Evolutionary conservation across 2,888 invertebrate species (phyloP).

Genomic region (Pammene fasciana): DNA sequence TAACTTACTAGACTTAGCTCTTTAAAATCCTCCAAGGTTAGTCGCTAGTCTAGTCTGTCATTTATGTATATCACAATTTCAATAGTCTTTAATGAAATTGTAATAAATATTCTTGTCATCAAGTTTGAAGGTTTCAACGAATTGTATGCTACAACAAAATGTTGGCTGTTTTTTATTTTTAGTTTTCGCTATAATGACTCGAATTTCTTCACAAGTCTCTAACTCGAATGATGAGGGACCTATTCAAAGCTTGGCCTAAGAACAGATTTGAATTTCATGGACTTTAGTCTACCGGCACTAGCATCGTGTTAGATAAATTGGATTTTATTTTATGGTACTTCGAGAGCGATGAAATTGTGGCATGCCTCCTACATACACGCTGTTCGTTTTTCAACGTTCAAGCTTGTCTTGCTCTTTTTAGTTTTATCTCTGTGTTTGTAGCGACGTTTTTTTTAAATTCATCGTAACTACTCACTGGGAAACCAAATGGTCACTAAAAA

Average conservation of each 20-base stretch:
- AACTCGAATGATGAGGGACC: background rate
- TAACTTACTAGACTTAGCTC: no score
- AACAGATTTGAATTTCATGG: background rate
- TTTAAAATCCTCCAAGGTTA: no score
- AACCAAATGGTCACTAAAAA: no score
- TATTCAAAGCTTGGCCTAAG: no score
- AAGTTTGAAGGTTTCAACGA: no score
- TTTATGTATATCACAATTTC: no score
- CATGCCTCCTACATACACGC: background rate
- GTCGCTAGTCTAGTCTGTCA: no score
- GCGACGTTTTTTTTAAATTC: background rate
- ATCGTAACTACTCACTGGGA: background rate
- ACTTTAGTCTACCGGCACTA: background rate
- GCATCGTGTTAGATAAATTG: conserved; percentile 26
- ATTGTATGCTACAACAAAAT: no score
- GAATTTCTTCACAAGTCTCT: background rate
- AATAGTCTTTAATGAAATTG: no score
- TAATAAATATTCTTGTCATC: no score
- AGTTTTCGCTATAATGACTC: no score
- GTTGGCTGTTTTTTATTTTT: no score
- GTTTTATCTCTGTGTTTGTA: background rate
- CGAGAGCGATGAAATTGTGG: conserved; percentile 15
- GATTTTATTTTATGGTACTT: conserved; percentile 31
- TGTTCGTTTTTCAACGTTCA: conserved; percentile 5
- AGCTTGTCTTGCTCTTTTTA: background rate